Evolutionary conservation across 2,797 vertebrate genomes (phyloP), one percentile per base, ranked within the genome.

Genomic region (Diglossa cyanea): DNA sequence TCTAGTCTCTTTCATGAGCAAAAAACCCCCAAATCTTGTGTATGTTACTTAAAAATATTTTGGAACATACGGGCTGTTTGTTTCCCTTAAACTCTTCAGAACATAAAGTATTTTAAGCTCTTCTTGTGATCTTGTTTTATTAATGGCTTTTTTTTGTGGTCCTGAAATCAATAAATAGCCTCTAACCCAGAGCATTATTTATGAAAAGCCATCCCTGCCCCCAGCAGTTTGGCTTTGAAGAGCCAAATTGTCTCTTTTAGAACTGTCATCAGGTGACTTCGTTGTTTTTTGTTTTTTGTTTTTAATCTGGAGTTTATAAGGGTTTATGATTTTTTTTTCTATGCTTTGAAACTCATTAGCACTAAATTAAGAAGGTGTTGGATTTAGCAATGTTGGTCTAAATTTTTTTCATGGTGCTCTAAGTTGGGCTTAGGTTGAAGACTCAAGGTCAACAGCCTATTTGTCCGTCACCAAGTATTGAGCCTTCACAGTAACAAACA

Each of bases 161-260:
- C 39, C 67, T 58, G 31, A 85, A 88, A 86, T 92, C 84, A 93
- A 85, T 82, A 89, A 92, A 91, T 73, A 77, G 93, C 81, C 68
- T 89, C 63, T 85, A 80, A 85, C 48, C 24, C 45, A 74, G 55
- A 82, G 44, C 48, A 47, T 78, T 85, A 79, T 85, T 93, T 87
- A 85, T 82, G 66, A 96, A 47, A 42, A 60, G 86, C 37, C n/a
- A n/a, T 58, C n/a, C 70, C 67, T 4, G 10, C 79, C 65, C 47
- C 66, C 88, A 90, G 88, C 80, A 96, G 35, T 84, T 78, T 88
- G 76, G 85, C 72, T 50, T 83, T 86, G 55, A 86, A 90, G 95
- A 88, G 57, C 30, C 16, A 86, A 85, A 79, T 79, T 86, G 40
- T 93, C 71, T 71, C 54, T 42, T 20, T 91, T 73, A 73, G 57